Evolutionary conservation across 2,888 invertebrate genomes (phyloP).

Genomic region (Neoitamus cyanurus): DNA sequence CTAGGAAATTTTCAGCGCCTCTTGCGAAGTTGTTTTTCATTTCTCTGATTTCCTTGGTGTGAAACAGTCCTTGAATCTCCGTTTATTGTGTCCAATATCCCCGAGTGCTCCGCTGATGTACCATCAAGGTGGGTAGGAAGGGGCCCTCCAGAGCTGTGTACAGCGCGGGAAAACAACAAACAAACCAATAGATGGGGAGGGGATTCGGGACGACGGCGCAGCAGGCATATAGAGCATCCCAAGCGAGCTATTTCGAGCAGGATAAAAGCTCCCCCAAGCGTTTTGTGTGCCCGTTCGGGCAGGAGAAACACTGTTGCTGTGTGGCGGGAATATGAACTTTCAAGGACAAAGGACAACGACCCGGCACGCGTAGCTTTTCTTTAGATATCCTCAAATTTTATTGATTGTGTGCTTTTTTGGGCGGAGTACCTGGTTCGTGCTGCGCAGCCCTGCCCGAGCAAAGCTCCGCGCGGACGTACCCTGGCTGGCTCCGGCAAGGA

Average conservation of each 20-base stretch:
- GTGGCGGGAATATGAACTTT: slow-evolving; percentile 24
- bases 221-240: background rate
- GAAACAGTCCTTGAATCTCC: background rate
- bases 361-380: slow-evolving; percentile 27
- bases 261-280: background rate
- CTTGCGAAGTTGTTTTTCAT: background rate
- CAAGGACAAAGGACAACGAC: slow-evolving; percentile 37
- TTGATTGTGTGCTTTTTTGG: slow-evolving; percentile 19
- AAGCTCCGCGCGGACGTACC: background rate
- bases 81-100: background rate
- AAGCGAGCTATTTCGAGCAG: background rate
- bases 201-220: background rate
- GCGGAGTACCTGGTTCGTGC: background rate
- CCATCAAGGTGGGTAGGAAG: background rate
- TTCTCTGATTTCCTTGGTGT: background rate
- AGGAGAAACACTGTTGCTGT: background rate
- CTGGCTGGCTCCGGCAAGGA: background rate
- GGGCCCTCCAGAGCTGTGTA: background rate
- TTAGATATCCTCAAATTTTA: slow-evolving; percentile 7
- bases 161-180: background rate
- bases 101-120: background rate
- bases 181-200: no score
- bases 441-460: background rate
- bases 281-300: background rate
- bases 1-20: background rate